A percentile compares a stretch with the other conserved stretches of the same genome.
Conservation (phyloP, 2,797 vertebrate genomes). For the Xyrichtys novacula region DNA sequence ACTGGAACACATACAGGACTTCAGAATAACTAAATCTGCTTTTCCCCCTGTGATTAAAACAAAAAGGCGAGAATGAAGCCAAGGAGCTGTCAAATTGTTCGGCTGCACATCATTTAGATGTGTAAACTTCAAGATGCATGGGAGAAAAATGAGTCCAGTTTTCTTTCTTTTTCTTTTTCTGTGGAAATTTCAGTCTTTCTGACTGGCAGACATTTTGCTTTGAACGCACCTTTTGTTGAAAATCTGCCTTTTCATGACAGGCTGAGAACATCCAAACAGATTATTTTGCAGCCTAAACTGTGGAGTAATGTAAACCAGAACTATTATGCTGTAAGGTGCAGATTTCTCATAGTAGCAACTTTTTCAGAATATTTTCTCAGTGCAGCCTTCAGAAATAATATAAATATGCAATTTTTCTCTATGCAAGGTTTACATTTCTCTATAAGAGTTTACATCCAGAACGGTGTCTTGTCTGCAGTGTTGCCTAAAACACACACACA, state of each 20-base stretch:
- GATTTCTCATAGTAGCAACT: background rate
- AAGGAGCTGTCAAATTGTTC: background rate
- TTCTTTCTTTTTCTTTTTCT: background rate
- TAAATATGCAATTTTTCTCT: background rate
- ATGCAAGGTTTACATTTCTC: background rate
- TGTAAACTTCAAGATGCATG: background rate
- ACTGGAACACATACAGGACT: no score
- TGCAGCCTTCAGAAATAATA: background rate
- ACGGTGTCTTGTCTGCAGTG: background rate
- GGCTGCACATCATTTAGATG: background rate
- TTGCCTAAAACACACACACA: slow-evolving; percentile 6
- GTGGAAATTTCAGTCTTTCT: background rate
- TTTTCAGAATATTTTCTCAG: background rate
- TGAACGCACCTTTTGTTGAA: background rate
- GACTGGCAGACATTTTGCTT: background rate
- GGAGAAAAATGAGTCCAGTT: background rate
- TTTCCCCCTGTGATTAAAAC: background rate
- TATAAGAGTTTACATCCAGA: background rate
- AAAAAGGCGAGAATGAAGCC: background rate
- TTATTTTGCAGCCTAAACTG: background rate
- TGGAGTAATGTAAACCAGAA: background rate
- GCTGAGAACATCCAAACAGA: background rate
- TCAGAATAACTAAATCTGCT: background rate
- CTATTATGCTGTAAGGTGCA: background rate
- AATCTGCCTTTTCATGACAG: background rate